Conservation (phyloP, 2,113 vertebrate species). For the Ptilonorhynchus violaceus region DNA sequence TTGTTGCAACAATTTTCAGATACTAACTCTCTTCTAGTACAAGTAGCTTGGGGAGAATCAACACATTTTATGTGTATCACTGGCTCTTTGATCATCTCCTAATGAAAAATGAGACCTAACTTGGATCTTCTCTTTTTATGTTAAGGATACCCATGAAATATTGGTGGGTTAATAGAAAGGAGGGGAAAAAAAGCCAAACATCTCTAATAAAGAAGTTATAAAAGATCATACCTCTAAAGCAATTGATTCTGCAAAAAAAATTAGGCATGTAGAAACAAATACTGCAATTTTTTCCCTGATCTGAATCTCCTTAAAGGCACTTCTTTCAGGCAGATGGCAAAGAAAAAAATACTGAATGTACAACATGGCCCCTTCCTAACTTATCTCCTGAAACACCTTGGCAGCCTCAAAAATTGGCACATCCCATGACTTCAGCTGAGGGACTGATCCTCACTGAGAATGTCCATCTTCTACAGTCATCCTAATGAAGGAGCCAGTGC, state of each 20-base stretch:
- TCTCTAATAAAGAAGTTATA: neutral
- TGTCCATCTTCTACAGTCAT: neutral
- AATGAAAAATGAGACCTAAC: neutral
- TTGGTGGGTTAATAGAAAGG: neutral
- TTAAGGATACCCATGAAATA: neutral
- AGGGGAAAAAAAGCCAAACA: rapidly evolving
- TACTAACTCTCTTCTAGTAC: neutral
- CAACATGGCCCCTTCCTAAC: neutral
- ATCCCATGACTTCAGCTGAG: neutral
- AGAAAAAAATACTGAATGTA: neutral
- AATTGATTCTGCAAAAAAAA: neutral
- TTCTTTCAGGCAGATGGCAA: neutral
- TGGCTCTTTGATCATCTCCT: neutral
- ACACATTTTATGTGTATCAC: neutral
- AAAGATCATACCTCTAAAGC: neutral
- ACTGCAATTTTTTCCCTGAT: neutral
- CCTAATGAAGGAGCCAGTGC: neutral
- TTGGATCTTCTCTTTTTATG: neutral
- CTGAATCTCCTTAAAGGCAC: neutral
- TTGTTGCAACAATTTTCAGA: neutral
- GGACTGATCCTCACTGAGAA: neutral
- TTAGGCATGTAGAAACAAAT: neutral
- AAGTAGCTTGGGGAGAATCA: neutral
- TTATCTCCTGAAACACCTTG: neutral
- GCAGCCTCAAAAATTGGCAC: neutral